Evolutionary conservation across 1,140 invertebrate species (phyloP).

Genomic region (Holotrichia oblita): DNA sequence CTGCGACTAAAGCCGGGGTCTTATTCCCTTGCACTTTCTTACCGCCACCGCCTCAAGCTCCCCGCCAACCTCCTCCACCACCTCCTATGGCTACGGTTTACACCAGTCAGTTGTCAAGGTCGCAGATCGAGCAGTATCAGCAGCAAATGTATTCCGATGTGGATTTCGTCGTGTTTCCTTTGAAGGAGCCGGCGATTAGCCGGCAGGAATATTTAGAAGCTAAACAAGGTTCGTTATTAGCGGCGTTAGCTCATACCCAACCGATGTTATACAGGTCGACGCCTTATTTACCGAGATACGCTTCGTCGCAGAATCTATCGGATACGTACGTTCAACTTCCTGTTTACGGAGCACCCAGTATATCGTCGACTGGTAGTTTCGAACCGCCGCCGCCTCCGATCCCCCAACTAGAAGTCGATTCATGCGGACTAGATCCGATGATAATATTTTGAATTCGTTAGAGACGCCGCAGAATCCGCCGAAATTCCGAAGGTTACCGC

Average conservation of each 20-base stretch:
- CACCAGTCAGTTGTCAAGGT: constrained; percentile 75
- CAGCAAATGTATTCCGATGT: constrained; percentile 89
- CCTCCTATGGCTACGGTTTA: constrained; percentile 70
- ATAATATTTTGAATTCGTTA: constrained; percentile 76
- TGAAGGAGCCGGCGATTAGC: constrained; percentile 87
- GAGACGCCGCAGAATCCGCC: constrained; percentile 66
- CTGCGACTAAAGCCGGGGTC: constrained; percentile 69
- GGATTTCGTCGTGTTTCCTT: constrained; percentile 88
- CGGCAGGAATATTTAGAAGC: constrained; percentile 90
- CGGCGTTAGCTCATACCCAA: constrained; percentile 68
- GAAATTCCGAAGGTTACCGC: constrained; percentile 74
- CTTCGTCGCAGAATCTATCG: constrained; percentile 79
- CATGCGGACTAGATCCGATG: constrained; percentile 76
- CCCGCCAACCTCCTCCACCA: constrained; percentile 63
- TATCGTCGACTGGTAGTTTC: constrained; percentile 65
- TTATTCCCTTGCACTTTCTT: constrained; percentile 68
- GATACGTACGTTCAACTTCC: constrained; percentile 74
- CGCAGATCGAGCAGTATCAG: constrained; percentile 84
- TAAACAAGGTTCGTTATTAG: constrained; percentile 76
- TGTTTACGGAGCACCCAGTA: constrained; percentile 67
- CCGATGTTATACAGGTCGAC: constrained; percentile 82
- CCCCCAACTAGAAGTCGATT: constrained; percentile 67
- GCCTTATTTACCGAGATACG: constrained; percentile 77
- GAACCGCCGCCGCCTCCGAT: constrained; percentile 67
- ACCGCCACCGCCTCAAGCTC: constrained; percentile 62